Percentiles rank a stretch among this genome's conserved stretches.
phyloP scores from a whole-genome alignment of 2,888 invertebrate genomes.

The Drosophila affinis region DNA sequence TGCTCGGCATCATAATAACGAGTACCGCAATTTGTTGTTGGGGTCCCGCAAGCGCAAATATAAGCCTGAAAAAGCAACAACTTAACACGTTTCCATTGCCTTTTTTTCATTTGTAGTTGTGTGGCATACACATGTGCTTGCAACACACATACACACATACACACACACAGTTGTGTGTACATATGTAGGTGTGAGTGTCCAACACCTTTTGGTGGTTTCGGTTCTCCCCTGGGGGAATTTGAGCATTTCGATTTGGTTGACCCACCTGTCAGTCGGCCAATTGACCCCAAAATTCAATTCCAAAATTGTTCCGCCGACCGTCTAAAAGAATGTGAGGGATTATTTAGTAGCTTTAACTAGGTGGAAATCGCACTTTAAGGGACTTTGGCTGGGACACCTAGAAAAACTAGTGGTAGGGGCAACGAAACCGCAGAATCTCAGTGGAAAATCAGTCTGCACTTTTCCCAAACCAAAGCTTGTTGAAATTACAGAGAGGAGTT shows the following conservation, averaged over 20 bases:
- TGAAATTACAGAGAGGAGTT: too few species aligned
- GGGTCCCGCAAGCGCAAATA: constrained; percentile 39
- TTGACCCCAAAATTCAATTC: constrained; percentile 10
- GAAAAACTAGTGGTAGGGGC: too few species aligned
- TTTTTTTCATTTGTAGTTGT: constrained; percentile 14
- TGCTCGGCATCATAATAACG: constrained; percentile 59
- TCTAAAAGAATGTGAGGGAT: neutral
- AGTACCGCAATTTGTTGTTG: constrained; percentile 68
- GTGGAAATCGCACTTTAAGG: neutral
- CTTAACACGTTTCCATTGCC: constrained; percentile 54
- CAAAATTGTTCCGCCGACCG: constrained; percentile 8
- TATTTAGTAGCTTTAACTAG: neutral
- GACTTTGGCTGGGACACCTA: too few species aligned
- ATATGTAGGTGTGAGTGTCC: constrained; percentile 11
- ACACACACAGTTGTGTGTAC: neutral
- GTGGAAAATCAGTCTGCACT: too few species aligned
- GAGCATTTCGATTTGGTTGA: constrained; percentile 16
- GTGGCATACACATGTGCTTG: constrained; percentile 1
- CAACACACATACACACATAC: neutral
- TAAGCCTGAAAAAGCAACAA: constrained; percentile 36
- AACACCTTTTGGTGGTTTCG: constrained; percentile 21
- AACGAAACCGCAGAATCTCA: too few species aligned
- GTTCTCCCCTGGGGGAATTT: neutral
- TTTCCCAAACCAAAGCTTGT: too few species aligned
- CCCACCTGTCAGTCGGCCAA: constrained; percentile 17